Evolutionary conservation across 2,797 vertebrate genomes (phyloP).

Genomic region (Chiloscyllium punctatum): DNA sequence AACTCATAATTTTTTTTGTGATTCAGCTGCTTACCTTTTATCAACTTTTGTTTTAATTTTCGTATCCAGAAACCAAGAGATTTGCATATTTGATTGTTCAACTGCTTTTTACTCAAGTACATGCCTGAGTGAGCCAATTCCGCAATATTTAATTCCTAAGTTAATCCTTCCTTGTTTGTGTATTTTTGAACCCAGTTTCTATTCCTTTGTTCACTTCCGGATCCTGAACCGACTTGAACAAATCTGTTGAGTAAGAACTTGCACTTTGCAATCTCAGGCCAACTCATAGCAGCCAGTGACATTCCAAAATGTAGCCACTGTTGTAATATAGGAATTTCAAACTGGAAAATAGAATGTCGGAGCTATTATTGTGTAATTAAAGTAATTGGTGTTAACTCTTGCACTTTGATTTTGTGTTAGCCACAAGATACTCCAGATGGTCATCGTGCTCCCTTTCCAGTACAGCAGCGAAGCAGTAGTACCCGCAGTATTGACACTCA

Average conservation of each 20-base stretch:
- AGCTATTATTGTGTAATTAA: background rate
- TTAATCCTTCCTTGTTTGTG: background rate
- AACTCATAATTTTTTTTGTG: background rate
- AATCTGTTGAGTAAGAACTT: background rate
- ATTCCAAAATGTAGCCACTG: background rate
- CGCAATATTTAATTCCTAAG: background rate
- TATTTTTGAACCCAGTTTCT: background rate
- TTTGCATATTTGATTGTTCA: background rate
- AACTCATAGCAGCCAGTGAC: background rate
- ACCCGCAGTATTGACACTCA: slow-evolving; percentile 95
- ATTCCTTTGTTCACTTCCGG: background rate
- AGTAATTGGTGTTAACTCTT: background rate
- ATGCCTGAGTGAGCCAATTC: background rate
- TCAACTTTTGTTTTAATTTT: background rate
- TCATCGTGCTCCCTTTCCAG: slow-evolving; percentile 71
- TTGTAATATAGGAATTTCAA: background rate
- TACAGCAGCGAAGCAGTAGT: slow-evolving; percentile 82
- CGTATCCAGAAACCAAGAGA: background rate
- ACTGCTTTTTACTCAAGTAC: background rate
- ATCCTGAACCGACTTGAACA: background rate
- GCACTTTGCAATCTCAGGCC: background rate
- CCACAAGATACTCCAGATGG: slow-evolving; percentile 46
- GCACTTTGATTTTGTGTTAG: background rate
- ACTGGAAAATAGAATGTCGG: background rate
- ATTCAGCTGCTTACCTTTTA: background rate